Evolutionary conservation across 2,113 vertebrate genomes (phyloP), one percentile per base, ranked within the genome.

Genomic region (Calidris pygmaea): DNA sequence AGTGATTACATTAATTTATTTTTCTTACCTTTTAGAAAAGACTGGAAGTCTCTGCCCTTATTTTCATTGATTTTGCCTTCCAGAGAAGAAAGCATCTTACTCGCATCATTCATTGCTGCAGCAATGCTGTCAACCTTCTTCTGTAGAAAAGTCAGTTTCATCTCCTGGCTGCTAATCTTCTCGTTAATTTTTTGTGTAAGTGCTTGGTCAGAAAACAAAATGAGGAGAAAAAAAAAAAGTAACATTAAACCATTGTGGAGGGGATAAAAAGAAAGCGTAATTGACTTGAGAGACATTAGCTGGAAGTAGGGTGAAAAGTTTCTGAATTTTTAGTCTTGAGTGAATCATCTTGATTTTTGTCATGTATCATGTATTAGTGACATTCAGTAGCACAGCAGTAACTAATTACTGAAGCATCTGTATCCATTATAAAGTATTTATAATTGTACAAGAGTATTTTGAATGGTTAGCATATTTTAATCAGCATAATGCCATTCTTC

Each of bases 11-110:
- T 95, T 96, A 90, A 97, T 96, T 90, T 90, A 52, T 95, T 96
- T 96, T 87, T 89, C 96, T 97, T 97, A 98, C 98, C 98, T 98
- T 98, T 98, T 71, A 98, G 96, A 94, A 98, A 95, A 90, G 97
- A 95, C 59, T 96, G 96, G 60, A 97, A 91, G 87, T 98, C 96
- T 71, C 67, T 97, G 75, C 87, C 94, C 95, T 98, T 98, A 91
- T 98, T 96, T 94, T 98, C 97, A 96, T 95, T 97, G 86, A 98
- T 97, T 98, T 98, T 98, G 77, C 78, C 94, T 97, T 98, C 97
- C 56, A 98, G 94, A 85, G 98, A 98, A 86, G 95, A 97, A 63
- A 97, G 95, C 7, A 43, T 89, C 79, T 53, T 96, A 74, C 56
- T 98, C 53, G 97, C 50, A 88, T 98, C 95, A 91, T 71, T 97